A percentile compares a stretch with the other conserved stretches of the same genome.
Evolutionary conservation across 2,113 vertebrate species (phyloP).

Genomic region (Callipepla californica): DNA sequence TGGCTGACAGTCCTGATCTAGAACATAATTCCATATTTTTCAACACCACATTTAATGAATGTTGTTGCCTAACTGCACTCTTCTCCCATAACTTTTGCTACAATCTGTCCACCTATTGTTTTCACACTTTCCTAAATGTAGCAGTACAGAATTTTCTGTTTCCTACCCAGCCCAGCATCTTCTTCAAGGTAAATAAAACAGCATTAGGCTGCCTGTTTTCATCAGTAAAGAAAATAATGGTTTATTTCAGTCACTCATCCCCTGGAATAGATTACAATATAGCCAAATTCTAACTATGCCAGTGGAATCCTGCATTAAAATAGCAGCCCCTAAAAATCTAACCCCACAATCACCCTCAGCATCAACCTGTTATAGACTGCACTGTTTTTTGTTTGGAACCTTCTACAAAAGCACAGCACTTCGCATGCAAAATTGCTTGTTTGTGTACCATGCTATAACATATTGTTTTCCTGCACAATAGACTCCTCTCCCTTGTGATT

Average conservation of each 20-base stretch:
- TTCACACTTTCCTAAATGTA: background rate
- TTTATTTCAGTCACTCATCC: background rate
- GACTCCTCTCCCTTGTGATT: rapidly evolving
- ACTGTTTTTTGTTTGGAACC: background rate
- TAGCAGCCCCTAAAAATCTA: background rate
- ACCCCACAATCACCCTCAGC: background rate
- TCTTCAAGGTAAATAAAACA: background rate
- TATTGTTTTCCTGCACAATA: background rate
- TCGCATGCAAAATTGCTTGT: background rate
- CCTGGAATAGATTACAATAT: background rate
- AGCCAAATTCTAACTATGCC: background rate
- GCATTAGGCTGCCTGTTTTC: background rate
- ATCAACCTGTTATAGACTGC: background rate
- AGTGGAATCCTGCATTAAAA: background rate
- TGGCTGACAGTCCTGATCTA: background rate
- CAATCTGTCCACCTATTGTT: background rate
- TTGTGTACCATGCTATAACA: background rate
- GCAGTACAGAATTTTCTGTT: background rate
- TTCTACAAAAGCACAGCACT: background rate
- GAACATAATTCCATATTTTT: background rate
- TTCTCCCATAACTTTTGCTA: background rate
- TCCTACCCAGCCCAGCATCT: background rate
- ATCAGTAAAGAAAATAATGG: background rate
- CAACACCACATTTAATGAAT: background rate
- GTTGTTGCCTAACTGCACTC: background rate